These are phyloP conservation scores for Synanthedon formicaeformis DNA, from an alignment of 2,888 invertebrate genomes.

Conservation along the genomic window DNA sequence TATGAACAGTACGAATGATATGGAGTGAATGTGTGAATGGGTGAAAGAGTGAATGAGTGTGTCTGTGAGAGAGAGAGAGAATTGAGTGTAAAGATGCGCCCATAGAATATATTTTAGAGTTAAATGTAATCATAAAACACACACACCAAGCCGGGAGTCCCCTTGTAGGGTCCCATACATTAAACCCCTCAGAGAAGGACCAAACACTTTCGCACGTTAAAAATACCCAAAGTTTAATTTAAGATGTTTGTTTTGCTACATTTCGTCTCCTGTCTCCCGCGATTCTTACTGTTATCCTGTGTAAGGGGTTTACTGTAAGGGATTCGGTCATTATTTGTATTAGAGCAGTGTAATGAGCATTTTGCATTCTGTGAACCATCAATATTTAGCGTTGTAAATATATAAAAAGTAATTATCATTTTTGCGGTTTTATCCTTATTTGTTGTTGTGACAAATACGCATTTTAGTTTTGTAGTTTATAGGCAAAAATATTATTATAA, in stretches of 20 bases:
- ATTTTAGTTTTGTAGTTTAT: conserved; percentile 70
- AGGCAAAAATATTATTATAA: conserved; percentile 62
- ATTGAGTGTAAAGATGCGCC: conserved; percentile 57
- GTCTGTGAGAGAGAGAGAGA: conserved; percentile 21
- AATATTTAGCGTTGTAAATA: conserved; percentile 64
- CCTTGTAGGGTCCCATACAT: conserved; percentile 28
- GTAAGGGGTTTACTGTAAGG: conserved; percentile 44
- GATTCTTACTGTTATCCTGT: conserved; percentile 35
- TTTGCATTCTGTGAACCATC: conserved; percentile 53
- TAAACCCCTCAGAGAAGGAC: conserved; percentile 38
- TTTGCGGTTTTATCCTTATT: conserved; percentile 60
- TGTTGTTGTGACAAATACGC: conserved; percentile 58
- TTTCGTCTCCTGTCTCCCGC: conserved; percentile 24
- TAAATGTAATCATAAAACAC: too few relatives aligned
- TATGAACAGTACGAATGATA: conserved; percentile 20
- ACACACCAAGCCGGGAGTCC: conserved; percentile 60
- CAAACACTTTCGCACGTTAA: conserved; percentile 33
- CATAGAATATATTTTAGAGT: conserved; percentile 24
- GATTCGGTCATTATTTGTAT: conserved; percentile 28
- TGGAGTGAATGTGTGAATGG: conserved; percentile 16
- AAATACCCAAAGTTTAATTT: conserved; percentile 20
- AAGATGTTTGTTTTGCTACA: conserved; percentile 20
- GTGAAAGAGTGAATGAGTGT: conserved; percentile 9
- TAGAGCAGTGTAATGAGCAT: conserved; percentile 50
- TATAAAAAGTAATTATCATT: conserved; percentile 55